These are phyloP conservation scores for Tridacna crocea DNA, from an alignment of 2,888 invertebrate genomes.

Conservation along the genomic window DNA sequence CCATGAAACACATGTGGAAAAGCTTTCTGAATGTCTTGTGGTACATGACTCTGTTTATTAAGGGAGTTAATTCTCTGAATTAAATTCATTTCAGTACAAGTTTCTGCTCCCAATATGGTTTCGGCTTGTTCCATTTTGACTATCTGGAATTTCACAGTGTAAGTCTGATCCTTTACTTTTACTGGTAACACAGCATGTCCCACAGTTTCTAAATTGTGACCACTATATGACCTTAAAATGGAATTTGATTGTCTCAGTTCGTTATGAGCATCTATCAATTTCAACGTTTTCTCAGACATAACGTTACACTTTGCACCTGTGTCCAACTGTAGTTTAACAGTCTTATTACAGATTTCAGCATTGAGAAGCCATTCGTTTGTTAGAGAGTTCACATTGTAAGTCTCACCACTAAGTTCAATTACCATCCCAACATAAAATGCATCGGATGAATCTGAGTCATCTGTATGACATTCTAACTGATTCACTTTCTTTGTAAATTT, in stretches of 20 bases:
- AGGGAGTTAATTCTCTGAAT: conserved; percentile 28
- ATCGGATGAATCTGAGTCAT: conserved; percentile 11
- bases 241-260: background rate
- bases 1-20: conserved; percentile 36
- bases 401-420: conserved; percentile 26
- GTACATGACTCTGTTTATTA: background rate
- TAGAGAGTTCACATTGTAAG: conserved; percentile 27
- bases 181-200: conserved; percentile 10
- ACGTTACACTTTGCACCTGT: conserved; percentile 28
- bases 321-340: conserved; percentile 25
- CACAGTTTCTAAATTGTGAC: conserved; percentile 19
- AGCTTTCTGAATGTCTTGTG: conserved; percentile 21
- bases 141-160: conserved; percentile 34
- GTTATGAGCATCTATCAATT: background rate
- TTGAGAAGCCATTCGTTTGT: conserved; percentile 28
- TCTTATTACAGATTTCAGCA: conserved; percentile 27
- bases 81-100: conserved; percentile 24
- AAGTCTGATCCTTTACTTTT: conserved; percentile 22
- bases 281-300: conserved; percentile 23
- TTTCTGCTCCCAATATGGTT: conserved; percentile 30
- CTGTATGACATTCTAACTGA: conserved; percentile 21
- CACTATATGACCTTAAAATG: conserved; percentile 30
- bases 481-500: background rate
- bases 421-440: conserved; percentile 32
- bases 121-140: conserved; percentile 20